Conservation (phyloP, 1,140 invertebrate species). For the Pteromalus puparum region DNA sequence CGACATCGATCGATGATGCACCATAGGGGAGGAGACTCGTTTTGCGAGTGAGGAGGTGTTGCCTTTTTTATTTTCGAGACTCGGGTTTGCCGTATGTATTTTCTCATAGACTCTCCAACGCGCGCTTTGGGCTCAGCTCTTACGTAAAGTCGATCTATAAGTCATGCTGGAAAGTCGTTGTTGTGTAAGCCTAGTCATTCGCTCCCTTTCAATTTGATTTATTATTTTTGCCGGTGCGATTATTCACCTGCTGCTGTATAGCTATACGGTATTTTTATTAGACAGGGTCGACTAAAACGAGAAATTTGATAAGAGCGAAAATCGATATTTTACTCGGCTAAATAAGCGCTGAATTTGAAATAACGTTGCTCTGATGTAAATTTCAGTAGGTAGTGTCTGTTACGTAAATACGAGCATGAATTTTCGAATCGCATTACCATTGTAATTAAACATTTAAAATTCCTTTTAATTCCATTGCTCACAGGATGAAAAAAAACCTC, state of each 20-base stretch:
- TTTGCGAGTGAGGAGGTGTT: conserved; percentile 15
- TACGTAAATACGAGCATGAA: not conserved
- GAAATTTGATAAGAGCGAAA: no score
- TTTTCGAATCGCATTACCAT: not conserved
- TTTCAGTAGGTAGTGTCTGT: no score
- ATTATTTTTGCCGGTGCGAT: conserved; percentile 14
- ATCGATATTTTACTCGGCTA: no score
- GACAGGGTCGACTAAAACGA: no score
- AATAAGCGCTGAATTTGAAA: no score
- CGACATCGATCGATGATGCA: conserved; percentile 33
- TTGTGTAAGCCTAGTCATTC: conserved; percentile 39
- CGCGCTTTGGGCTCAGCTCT: not conserved
- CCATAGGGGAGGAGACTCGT: not conserved
- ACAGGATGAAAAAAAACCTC: no score
- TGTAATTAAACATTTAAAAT: no score
- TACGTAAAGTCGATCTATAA: conserved; percentile 47
- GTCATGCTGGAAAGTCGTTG: conserved; percentile 34
- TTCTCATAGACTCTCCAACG: not conserved
- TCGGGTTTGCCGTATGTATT: not conserved
- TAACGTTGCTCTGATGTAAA: no score
- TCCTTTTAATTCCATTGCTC: no score
- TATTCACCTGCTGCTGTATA: not conserved
- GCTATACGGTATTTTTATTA: not conserved
- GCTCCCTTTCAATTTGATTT: not conserved
- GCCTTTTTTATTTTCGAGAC: conserved; percentile 21